phyloP scores from a whole-genome alignment of 64 coral and sea anemone genomes.

The Montipora sp. region DNA sequence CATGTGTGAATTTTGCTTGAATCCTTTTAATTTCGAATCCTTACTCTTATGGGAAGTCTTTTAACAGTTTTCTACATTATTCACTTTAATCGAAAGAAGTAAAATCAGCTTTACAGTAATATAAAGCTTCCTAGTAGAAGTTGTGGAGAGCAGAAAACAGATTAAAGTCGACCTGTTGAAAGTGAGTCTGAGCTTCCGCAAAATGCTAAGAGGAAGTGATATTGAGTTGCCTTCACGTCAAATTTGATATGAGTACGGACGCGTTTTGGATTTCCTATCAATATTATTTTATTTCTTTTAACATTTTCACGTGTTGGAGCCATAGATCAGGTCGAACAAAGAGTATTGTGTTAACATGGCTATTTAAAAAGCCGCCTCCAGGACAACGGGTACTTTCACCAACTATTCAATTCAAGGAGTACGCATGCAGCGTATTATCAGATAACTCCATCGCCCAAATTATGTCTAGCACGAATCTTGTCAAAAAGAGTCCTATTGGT shows the following conservation, averaged over 20 bases:
- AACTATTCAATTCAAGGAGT: conserved; percentile 3
- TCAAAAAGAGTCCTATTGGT: background rate
- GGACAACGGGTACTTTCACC: background rate
- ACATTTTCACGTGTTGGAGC: background rate
- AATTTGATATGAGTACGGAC: too few relatives aligned
- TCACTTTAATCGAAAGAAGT: too few relatives aligned
- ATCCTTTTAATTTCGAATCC: background rate
- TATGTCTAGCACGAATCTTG: background rate
- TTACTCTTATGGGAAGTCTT: background rate
- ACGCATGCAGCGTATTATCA: background rate
- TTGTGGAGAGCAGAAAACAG: background rate
- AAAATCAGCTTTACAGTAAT: background rate
- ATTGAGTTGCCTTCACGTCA: background rate
- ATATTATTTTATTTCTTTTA: background rate
- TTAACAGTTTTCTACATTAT: too few relatives aligned
- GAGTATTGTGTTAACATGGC: background rate
- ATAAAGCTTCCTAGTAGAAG: background rate
- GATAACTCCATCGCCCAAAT: too few relatives aligned
- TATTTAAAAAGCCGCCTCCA: background rate
- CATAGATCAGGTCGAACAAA: conserved; percentile 9
- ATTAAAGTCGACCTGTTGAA: background rate
- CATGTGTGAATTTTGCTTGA: background rate
- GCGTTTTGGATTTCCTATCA: too few relatives aligned
- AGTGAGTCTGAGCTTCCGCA: conserved; percentile 5
- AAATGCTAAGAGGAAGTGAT: background rate